Percentiles rank a stretch among this genome's conserved stretches.
Evolutionary conservation across 2,888 invertebrate species (phyloP).

Genomic region (Morpho deidamia): DNA sequence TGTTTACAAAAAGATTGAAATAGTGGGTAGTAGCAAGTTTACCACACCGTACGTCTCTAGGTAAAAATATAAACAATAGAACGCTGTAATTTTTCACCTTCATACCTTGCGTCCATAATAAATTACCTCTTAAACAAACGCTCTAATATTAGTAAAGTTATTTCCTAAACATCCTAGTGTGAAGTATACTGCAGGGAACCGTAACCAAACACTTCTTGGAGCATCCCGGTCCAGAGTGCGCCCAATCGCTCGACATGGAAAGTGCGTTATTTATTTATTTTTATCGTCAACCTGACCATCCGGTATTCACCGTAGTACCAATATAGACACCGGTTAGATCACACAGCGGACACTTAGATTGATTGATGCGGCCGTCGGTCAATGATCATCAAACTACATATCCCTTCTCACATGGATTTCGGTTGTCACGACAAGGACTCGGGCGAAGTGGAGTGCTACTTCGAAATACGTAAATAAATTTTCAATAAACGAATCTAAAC

Average conservation of each 20-base stretch:
- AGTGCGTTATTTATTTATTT: constrained; percentile 72
- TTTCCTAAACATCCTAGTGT: constrained; percentile 65
- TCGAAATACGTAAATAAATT: constrained; percentile 82
- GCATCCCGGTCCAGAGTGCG: constrained; percentile 51
- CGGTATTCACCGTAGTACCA: constrained; percentile 58
- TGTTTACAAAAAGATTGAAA: neutral
- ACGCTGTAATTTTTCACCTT: constrained; percentile 6
- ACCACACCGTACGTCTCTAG: neutral
- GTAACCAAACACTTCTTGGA: constrained; percentile 56
- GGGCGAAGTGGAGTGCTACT: constrained; percentile 83
- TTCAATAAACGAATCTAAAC: constrained; percentile 54
- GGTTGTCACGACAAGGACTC: constrained; percentile 82
- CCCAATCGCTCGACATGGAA: constrained; percentile 60
- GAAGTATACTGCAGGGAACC: constrained; percentile 43
- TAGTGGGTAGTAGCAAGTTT: neutral
- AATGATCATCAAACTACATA: constrained; percentile 50
- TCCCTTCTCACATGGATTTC: constrained; percentile 75
- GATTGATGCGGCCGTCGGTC: constrained; percentile 39
- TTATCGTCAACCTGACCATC: constrained; percentile 54
- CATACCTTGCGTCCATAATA: constrained; percentile 11
- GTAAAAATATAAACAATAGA: neutral
- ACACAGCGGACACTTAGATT: constrained; percentile 49
- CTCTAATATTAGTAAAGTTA: constrained; percentile 44
- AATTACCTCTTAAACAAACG: constrained; percentile 31
- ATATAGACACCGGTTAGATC: constrained; percentile 63